Conservation (phyloP, 2,113 vertebrate genomes). For the Etheostoma spectabile region DNA sequence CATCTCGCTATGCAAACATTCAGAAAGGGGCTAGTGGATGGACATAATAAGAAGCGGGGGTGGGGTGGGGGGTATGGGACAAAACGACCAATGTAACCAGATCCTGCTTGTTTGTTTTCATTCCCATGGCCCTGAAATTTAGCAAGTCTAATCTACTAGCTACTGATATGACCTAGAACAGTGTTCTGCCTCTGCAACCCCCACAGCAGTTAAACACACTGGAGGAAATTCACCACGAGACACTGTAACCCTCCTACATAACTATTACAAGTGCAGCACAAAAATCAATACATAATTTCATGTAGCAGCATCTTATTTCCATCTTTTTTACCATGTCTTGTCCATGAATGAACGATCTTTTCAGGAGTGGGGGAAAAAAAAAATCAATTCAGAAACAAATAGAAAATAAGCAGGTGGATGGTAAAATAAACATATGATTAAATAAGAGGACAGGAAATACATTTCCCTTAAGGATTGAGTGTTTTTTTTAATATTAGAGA, state of each 20-base stretch:
- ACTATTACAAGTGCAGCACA: constrained; percentile 39
- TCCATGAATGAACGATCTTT: constrained; percentile 52
- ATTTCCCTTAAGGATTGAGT: constrained; percentile 63
- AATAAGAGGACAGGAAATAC: constrained; percentile 68
- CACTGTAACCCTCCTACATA: constrained; percentile 34
- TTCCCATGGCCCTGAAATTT: constrained; percentile 81
- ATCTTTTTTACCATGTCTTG: constrained; percentile 42
- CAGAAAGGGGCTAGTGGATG: constrained; percentile 36
- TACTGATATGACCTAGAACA: constrained; percentile 69
- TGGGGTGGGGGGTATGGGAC: constrained; percentile 25
- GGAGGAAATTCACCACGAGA: constrained; percentile 53
- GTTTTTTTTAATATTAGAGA: constrained; percentile 33
- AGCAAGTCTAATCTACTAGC: constrained; percentile 73
- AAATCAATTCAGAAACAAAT: constrained; percentile 54
- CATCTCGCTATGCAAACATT: constrained; percentile 58
- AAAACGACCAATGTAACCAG: constrained; percentile 65
- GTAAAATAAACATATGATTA: constrained; percentile 68
- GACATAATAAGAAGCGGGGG: neutral
- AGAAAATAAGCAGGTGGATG: constrained; percentile 60
- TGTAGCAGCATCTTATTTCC: constrained; percentile 67
- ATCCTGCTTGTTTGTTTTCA: constrained; percentile 76
- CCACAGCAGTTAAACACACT: constrained; percentile 41
- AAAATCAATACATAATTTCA: constrained; percentile 82
- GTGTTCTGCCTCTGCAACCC: constrained; percentile 55
- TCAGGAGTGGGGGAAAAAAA: neutral